Base-by-base conservation (phyloP, 2,888 invertebrate genomes). In the Arrhopalites spinosus region DNA sequence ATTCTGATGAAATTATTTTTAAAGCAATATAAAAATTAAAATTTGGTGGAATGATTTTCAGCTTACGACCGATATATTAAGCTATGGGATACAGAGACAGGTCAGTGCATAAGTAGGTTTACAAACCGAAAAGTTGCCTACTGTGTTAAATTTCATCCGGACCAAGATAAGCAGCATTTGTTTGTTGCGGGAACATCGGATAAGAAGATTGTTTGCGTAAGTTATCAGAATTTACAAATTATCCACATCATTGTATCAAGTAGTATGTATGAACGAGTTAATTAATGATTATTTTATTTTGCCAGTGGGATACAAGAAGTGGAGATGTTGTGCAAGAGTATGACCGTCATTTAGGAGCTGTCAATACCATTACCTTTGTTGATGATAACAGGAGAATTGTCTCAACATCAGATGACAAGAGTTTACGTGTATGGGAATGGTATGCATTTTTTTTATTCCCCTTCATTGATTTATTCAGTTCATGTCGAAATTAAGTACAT, bases 401-500 rank as follows among this genome's bases (percentile, higher is more conserved):
- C 2, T 96, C 98, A 20, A 98, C 99, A 0, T 98, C 98, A 0
- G 99, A 99, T 85, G 99, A 99, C 86, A 99, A 99, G 87, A 97
- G 96, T 85, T 88, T 99, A 82, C 88, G 99, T 71, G 97, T 99
- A 67, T 99, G 99, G 99, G 99, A 99, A 88, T 99, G 99, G 98
- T 92, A 84, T 85, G 88, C 20, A 17, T 8, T 43, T 11, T 67
- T 3, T 43, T n/a, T 43, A 25, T 67, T 43, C 13, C n/a, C n/a
- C n/a, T n/a, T n/a, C n/a, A n/a, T n/a, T n/a, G n/a, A n/a, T n/a
- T n/a, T 50, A 23, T 69, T 69, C 23, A 47, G 45, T 30, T 43
- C 23, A 11, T 11, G 13, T 63, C 3, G 29, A 66, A 66, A 66
- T 66, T 23, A 45, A 11, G 45, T 45, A 45, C 15, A 45, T 45